Base-by-base conservation (phyloP, 1,140 invertebrate genomes). In the Trichonephila clavipes region DNA sequence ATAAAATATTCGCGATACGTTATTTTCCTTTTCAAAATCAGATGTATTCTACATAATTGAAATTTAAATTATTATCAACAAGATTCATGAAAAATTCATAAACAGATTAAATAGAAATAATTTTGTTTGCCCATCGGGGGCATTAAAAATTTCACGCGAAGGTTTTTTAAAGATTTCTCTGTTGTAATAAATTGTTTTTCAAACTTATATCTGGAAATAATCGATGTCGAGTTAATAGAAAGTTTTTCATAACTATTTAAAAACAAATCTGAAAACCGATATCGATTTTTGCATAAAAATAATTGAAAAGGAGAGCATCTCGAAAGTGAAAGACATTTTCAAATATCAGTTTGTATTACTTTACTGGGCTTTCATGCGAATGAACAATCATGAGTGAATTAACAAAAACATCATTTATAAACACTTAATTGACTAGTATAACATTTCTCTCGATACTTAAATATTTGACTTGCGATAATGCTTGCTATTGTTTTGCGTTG, bases 1-100 rank as follows among this genome's bases (percentile, higher is more conserved):
- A 64, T 21, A 64, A 64, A 21, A 64, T 64, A 51, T 21, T 64
- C 7, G 2, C 18, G 1, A 77, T 77, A 40, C 6, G 10, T 77
- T 40, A 18, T 77, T 77, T 4, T 19, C 69, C 28, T 34, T 12
- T 6, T 34, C 16, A 40, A 34, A 18, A 28, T 18, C 18, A 34
- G 40, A 51, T 51, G 10, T 51, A 51, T 12, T 51, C 28, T 19
- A 77, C 34, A 18, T 14, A 77, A 18, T 40, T 77, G 18, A 40
- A 88, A 88, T 64, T 2, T 18, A 40, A 64, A 88, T 88, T 64
- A 64, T 88, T 88, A 14, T 88, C 85, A 88, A 88, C 34, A 64
- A 59, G 61, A 64, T 88, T 88, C 59, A 44, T 88, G 64, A 88
- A 64, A 64, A 59, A 62, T 64, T 44, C 1, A 64, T 88, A 59